A percentile compares a stretch with the other conserved stretches of the same genome.
Evolutionary conservation across 2,888 invertebrate species (phyloP).

Genomic region (Pharmacophagus antenor): DNA sequence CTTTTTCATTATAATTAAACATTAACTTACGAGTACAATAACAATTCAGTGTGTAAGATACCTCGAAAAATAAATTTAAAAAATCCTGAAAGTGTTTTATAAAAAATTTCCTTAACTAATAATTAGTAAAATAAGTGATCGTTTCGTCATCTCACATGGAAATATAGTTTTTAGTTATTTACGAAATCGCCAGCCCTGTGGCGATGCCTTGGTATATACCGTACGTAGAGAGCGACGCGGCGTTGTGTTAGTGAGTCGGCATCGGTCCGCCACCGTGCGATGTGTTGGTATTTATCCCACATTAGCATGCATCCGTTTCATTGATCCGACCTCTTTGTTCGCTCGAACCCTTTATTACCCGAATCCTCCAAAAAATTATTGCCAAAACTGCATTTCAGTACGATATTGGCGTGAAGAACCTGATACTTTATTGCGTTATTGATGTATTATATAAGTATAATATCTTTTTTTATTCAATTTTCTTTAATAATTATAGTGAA

Average conservation of each 20-base stretch:
- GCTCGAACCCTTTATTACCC: slow-evolving; percentile 49
- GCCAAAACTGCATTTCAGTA: slow-evolving; percentile 13
- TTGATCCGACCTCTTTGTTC: slow-evolving; percentile 69
- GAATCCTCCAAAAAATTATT: slow-evolving; percentile 35
- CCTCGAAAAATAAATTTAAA: too few species aligned
- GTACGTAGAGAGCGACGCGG: neutral
- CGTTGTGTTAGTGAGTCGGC: slow-evolving; percentile 39
- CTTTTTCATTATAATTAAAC: too few species aligned
- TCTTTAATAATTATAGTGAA: too few species aligned
- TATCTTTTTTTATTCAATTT: too few species aligned
- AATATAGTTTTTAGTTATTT: neutral
- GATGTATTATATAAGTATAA: too few species aligned
- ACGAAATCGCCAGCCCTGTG: slow-evolving; percentile 36
- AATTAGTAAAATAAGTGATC: too few species aligned
- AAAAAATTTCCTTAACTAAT: too few species aligned
- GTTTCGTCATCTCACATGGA: neutral
- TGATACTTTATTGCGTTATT: neutral
- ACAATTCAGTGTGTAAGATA: too few species aligned
- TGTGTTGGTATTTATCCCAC: slow-evolving; percentile 70
- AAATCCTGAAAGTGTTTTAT: too few species aligned
- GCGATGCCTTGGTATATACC: slow-evolving; percentile 33
- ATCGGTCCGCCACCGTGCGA: slow-evolving; percentile 49
- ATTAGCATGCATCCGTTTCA: slow-evolving; percentile 72
- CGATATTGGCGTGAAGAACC: neutral
- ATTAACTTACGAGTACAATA: too few species aligned